Evolutionary conservation across 2,888 invertebrate species (phyloP).

Genomic region (Ornithoptera alexandrae): DNA sequence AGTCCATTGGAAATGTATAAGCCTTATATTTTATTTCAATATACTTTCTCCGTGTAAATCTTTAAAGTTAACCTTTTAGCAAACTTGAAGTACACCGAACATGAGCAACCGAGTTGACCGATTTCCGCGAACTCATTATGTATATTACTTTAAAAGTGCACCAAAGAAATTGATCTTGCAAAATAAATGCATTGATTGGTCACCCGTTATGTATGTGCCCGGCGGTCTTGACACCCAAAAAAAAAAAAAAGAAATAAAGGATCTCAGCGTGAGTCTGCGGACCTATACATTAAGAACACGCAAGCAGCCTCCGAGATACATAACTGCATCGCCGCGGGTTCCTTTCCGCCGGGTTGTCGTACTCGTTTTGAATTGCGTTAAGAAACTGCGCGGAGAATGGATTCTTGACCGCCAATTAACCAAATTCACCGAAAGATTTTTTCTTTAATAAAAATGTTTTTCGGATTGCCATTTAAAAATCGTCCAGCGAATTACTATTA

Average conservation of each 20-base stretch:
- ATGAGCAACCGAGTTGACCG: slow-evolving; percentile 4
- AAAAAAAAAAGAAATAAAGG: slow-evolving; percentile 35
- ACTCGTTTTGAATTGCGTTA: slow-evolving; percentile 29
- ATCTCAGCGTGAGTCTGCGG: slow-evolving; percentile 59
- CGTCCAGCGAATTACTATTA: background rate
- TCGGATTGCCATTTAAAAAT: background rate
- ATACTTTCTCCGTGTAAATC: slow-evolving; percentile 11
- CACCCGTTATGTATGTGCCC: slow-evolving; percentile 28
- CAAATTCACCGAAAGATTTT: slow-evolving; percentile 20
- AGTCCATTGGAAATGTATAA: background rate
- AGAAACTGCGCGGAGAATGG: slow-evolving; percentile 23
- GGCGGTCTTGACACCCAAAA: slow-evolving; percentile 29
- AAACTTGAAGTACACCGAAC: background rate
- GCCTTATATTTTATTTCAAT: background rate
- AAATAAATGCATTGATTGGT: slow-evolving; percentile 31
- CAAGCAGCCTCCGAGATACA: slow-evolving; percentile 57
- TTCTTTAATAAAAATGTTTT: slow-evolving; percentile 12
- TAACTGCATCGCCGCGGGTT: slow-evolving; percentile 47
- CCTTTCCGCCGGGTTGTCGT: slow-evolving; percentile 44
- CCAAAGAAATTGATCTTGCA: slow-evolving; percentile 30
- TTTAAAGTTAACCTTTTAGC: slow-evolving; percentile 14
- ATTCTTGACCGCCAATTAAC: slow-evolving; percentile 25
- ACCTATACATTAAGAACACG: slow-evolving; percentile 59
- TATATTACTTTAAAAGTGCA: slow-evolving; percentile 29
- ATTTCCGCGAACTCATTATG: slow-evolving; percentile 28